A percentile compares a stretch with the other conserved stretches of the same genome.
Evolutionary conservation across 2,888 invertebrate genomes (phyloP).

Genomic region (Cryptocephalus moraei): DNA sequence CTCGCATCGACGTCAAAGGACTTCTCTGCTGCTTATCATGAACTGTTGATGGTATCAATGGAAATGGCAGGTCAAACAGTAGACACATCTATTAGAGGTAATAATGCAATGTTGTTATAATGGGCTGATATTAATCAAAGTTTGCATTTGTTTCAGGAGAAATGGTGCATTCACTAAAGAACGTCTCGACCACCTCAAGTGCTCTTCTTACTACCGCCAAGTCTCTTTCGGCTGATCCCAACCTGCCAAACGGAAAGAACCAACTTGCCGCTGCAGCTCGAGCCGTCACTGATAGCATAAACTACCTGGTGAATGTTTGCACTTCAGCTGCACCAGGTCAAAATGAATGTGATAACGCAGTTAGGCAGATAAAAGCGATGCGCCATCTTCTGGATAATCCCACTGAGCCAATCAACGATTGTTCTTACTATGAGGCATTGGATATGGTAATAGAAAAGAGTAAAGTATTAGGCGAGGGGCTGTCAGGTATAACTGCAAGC

Average conservation of each 20-base stretch:
- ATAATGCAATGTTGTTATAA: neutral
- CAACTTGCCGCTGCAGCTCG: slow-evolving; percentile 79
- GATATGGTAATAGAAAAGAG: slow-evolving; percentile 85
- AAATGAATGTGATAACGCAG: slow-evolving; percentile 93
- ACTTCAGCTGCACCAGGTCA: slow-evolving; percentile 86
- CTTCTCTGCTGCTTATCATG: slow-evolving; percentile 69
- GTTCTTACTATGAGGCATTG: slow-evolving; percentile 87
- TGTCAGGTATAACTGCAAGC: slow-evolving; percentile 89
- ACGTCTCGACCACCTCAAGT: slow-evolving; percentile 78
- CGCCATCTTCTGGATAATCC: slow-evolving; percentile 75
- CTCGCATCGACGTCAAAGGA: slow-evolving; percentile 66
- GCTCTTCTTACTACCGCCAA: slow-evolving; percentile 81
- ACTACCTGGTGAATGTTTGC: slow-evolving; percentile 77
- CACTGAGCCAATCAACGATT: slow-evolving; percentile 77
- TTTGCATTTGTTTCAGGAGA: slow-evolving; percentile 38
- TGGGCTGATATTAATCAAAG: neutral
- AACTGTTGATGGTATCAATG: slow-evolving; percentile 67
- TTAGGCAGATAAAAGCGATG: slow-evolving; percentile 82
- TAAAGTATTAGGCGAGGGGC: slow-evolving; percentile 71
- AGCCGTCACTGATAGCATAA: slow-evolving; percentile 87
- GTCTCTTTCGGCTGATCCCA: slow-evolving; percentile 80
- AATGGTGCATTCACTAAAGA: slow-evolving; percentile 79
- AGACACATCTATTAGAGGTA: slow-evolving; percentile 56
- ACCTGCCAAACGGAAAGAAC: slow-evolving; percentile 84
- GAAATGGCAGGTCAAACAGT: slow-evolving; percentile 77